Conservation (phyloP, 2,888 invertebrate species). For the Xanthia togata region DNA sequence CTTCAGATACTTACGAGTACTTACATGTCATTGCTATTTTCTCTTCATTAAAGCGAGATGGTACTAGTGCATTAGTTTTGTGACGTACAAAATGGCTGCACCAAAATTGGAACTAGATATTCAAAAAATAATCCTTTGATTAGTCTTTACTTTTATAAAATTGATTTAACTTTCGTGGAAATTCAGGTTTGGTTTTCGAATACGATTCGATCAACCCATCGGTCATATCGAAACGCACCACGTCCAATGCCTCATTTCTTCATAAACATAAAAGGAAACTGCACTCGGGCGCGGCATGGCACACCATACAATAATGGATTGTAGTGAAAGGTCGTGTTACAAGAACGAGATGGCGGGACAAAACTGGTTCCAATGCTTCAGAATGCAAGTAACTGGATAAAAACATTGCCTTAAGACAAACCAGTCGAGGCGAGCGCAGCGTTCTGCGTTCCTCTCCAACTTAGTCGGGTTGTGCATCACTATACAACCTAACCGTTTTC, state of each 20-base stretch:
- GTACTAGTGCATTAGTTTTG: conserved; percentile 11
- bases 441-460: conserved; percentile 72
- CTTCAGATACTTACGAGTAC: conserved; percentile 22
- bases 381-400: conserved; percentile 90
- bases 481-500: conserved; percentile 43
- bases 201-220: conserved; percentile 39
- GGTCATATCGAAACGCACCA: conserved; percentile 47
- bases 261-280: conserved; percentile 60
- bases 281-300: conserved; percentile 70
- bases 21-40: conserved; percentile 42
- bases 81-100: not conserved
- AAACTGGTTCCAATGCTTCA: conserved; percentile 89
- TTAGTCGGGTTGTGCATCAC: conserved; percentile 67
- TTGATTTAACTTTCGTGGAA: conserved; percentile 77
- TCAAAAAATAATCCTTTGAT: conserved; percentile 9
- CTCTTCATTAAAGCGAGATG: conserved; percentile 34
- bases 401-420: conserved; percentile 87
- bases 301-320: conserved; percentile 78
- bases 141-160: conserved; percentile 50
- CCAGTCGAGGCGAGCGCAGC: conserved; percentile 80
- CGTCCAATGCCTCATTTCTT: conserved; percentile 75
- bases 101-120: not conserved
- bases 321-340: conserved; percentile 86
- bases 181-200: conserved; percentile 68
- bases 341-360: conserved; percentile 82